These are phyloP conservation scores for Lepidothrix coronata DNA, from an alignment of 2,113 vertebrate species.

Conservation along the genomic window DNA sequence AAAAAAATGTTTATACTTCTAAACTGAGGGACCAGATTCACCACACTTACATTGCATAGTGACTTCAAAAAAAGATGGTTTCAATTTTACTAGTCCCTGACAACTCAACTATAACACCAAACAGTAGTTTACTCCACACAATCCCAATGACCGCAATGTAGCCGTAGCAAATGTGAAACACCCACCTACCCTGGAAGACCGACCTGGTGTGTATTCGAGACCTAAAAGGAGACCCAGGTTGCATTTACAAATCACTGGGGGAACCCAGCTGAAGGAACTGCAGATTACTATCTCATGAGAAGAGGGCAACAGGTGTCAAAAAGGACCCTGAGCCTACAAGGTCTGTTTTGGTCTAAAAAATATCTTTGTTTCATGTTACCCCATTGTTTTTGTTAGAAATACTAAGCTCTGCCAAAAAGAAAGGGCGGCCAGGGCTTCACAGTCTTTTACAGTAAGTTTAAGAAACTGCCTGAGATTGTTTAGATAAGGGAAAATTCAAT, in stretches of 20 bases:
- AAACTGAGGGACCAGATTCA: not conserved
- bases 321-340: not conserved
- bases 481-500: not conserved
- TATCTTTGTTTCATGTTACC: not conserved
- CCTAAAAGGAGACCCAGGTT: not conserved
- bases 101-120: not conserved
- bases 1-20: not conserved
- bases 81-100: not conserved
- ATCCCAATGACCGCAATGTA: not conserved
- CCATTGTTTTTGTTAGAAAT: not conserved
- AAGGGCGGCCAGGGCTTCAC: not conserved
- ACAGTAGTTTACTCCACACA: not conserved
- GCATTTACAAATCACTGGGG: not conserved
- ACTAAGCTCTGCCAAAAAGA: not conserved
- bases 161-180: fast-evolving
- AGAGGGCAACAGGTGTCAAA: not conserved
- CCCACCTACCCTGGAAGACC: not conserved
- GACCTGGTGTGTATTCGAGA: not conserved
- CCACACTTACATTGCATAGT: fast-evolving
- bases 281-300: not conserved
- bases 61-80: not conserved
- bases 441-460: not conserved
- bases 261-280: not conserved
- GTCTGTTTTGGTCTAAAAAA: not conserved
- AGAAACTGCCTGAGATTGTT: not conserved